A percentile compares a stretch with the other conserved stretches of the same genome.
Conservation (phyloP, 1,140 invertebrate genomes). For the Coelopa frigida region DNA sequence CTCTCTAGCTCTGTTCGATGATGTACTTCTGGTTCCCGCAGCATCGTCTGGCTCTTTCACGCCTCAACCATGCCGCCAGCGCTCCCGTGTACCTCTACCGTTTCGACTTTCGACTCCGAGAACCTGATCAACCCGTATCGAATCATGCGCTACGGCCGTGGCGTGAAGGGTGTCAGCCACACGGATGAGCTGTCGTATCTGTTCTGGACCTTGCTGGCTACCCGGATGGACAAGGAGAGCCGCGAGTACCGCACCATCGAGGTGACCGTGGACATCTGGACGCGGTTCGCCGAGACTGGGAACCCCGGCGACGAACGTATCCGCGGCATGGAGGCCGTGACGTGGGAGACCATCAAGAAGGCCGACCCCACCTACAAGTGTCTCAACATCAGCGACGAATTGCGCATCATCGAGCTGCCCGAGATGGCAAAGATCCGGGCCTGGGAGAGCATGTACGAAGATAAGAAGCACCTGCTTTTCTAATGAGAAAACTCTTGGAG, state of each 20-base stretch:
- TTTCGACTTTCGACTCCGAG: constrained; percentile 24
- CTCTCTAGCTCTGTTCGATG: not conserved
- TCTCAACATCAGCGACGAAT: constrained; percentile 30
- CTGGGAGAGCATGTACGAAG: not conserved
- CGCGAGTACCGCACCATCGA: constrained; percentile 23
- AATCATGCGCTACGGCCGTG: not conserved
- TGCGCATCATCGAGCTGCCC: constrained; percentile 27
- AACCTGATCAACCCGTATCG: constrained; percentile 9
- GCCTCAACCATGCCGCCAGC: not conserved
- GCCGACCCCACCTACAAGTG: constrained; percentile 16
- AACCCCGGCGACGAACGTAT: constrained; percentile 8
- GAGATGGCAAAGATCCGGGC: constrained; percentile 12
- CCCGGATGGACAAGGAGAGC: not conserved
- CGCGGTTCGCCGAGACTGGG: constrained; percentile 31
- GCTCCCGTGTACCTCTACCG: constrained; percentile 34
- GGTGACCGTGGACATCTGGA: constrained; percentile 22
- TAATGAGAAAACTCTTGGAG: not conserved
- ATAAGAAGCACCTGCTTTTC: not conserved
- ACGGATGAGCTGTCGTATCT: constrained; percentile 54
- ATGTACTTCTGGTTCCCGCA: not conserved
- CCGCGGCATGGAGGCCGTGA: not conserved
- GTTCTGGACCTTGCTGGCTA: constrained; percentile 35
- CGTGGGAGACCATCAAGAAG: not conserved
- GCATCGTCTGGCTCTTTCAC: not conserved
- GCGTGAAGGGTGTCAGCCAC: constrained; percentile 45